phyloP scores from a whole-genome alignment of 2,888 invertebrate species.

The Drosophila leonis region DNA sequence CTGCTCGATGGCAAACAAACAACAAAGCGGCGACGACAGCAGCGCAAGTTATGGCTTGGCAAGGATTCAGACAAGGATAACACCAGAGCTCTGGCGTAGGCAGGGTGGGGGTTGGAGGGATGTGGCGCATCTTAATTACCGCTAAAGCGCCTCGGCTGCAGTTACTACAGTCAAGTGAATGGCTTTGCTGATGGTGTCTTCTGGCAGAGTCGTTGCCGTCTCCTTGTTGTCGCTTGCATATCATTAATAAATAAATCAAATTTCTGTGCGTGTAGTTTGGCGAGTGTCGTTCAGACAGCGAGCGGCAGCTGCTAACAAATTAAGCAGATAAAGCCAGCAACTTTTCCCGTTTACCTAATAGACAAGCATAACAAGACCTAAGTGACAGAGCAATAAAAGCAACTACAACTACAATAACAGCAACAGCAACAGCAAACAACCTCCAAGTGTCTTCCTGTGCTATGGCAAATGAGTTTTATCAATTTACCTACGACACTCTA shows the following conservation, averaged over 20 bases:
- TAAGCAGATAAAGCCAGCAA: conserved; percentile 75
- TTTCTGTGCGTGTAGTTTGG: conserved; percentile 70
- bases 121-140: conserved; percentile 77
- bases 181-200: conserved; percentile 33
- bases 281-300: conserved; percentile 11
- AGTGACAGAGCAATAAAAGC: conserved; percentile 37
- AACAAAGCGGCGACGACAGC: conserved; percentile 54
- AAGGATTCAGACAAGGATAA: conserved; percentile 57
- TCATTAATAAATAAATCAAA: conserved; percentile 83
- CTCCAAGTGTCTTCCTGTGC: conserved; percentile 18
- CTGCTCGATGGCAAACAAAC: conserved; percentile 67
- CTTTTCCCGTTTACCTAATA: conserved; percentile 61
- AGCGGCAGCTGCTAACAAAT: conserved; percentile 65
- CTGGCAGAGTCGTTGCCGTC: conserved; percentile 16
- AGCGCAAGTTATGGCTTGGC: conserved; percentile 63
- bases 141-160: conserved; percentile 66
- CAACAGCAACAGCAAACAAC: conserved; percentile 10
- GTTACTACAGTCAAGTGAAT: conserved; percentile 58
- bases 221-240: conserved; percentile 71
- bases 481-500: conserved; percentile 69
- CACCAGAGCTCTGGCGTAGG: not conserved
- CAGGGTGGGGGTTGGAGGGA: not conserved
- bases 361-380: conserved; percentile 63
- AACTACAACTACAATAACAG: not conserved
- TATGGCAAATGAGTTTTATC: conserved; percentile 63